Conservation (phyloP, 2,113 vertebrate species). For the Macquaria ambigua region DNA sequence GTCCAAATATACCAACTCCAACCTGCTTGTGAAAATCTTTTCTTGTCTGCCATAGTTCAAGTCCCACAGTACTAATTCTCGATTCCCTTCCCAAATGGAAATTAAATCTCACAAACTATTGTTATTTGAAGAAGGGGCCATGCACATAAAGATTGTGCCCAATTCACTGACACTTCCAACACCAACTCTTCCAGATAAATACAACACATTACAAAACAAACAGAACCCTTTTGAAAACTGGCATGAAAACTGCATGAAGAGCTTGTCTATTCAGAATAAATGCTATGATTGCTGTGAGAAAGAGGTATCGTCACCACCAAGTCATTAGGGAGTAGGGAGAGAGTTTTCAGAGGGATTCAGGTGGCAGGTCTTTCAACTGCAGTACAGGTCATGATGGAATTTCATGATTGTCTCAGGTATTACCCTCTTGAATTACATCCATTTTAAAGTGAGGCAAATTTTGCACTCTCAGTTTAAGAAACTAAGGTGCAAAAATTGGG, state of each 20-base stretch:
- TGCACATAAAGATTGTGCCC: background rate
- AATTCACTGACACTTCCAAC: background rate
- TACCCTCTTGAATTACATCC: background rate
- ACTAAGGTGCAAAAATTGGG: too few species aligned
- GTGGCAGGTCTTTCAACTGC: background rate
- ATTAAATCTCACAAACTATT: background rate
- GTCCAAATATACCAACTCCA: background rate
- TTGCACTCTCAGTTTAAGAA: background rate
- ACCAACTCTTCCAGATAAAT: background rate
- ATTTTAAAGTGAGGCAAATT: background rate
- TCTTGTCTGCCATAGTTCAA: background rate
- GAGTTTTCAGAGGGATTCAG: constrained; percentile 2
- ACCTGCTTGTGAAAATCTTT: background rate
- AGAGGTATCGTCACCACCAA: background rate
- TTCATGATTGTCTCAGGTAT: background rate
- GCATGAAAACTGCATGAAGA: background rate
- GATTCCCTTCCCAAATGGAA: background rate
- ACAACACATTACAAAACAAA: background rate
- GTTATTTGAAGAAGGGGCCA: background rate
- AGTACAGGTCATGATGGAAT: background rate
- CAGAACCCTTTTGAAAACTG: background rate
- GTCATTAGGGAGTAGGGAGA: background rate
- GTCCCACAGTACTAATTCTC: background rate
- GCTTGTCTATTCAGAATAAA: background rate
- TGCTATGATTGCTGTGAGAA: background rate